Conservation (phyloP, 1,140 invertebrate species). For the Ectropis grisescens region DNA sequence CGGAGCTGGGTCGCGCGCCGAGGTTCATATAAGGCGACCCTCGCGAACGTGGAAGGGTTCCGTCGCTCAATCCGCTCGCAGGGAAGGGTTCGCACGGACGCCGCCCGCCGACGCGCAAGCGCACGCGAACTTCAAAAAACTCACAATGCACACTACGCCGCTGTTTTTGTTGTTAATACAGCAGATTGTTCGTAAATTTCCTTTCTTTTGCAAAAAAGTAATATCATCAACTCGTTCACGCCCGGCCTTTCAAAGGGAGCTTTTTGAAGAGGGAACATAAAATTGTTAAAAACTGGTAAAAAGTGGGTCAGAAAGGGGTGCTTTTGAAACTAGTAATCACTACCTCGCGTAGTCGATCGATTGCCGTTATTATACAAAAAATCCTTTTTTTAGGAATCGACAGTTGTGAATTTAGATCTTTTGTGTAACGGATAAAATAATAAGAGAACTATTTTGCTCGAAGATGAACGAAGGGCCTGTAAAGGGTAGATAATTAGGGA, state of each 20-base stretch:
- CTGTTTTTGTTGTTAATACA: constrained; percentile 66
- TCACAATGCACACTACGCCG: constrained; percentile 55
- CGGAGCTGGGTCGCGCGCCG: constrained; percentile 1
- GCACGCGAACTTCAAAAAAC: constrained; percentile 67
- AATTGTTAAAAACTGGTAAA: constrained; percentile 65
- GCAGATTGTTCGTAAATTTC: constrained; percentile 66
- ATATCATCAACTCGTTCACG: constrained; percentile 71
- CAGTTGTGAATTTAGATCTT: constrained; percentile 32
- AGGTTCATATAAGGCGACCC: constrained; percentile 30
- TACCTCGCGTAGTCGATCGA: constrained; percentile 56
- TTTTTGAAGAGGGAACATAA: constrained; percentile 59
- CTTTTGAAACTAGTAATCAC: constrained; percentile 66
- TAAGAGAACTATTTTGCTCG: constrained; percentile 15
- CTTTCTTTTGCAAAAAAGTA: constrained; percentile 61
- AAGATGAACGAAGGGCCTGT: no score
- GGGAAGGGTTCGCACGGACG: constrained; percentile 57
- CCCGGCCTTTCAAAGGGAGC: constrained; percentile 63
- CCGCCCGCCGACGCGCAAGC: constrained; percentile 65
- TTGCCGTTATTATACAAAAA: constrained; percentile 64
- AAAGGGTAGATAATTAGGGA: no score
- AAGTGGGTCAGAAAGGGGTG: constrained; percentile 68
- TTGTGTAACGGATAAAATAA: constrained; percentile 28
- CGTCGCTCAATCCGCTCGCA: constrained; percentile 38
- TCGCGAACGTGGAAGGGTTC: constrained; percentile 59
- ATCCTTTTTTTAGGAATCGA: constrained; percentile 32